Base-by-base conservation (phyloP, 2,797 vertebrate species). In the Coilia nasus region DNA sequence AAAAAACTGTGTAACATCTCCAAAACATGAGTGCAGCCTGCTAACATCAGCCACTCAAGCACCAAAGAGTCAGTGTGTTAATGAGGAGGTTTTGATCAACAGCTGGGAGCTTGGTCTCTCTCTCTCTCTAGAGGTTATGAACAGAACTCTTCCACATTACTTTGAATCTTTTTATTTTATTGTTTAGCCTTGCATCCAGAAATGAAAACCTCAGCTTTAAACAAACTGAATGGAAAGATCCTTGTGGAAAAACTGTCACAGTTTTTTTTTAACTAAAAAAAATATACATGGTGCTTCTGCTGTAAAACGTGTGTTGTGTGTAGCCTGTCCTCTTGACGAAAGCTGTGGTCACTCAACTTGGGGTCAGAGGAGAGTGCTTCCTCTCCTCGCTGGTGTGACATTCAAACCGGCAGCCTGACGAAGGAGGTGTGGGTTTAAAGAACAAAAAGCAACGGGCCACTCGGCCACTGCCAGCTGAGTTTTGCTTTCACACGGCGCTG, bases 401-500 rank as follows among this genome's bases (percentile, higher is more conserved):
- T 41, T 62, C 31, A 81, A 80, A 44, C 50, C 75, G 86, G 75
- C 31, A 81, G 15, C n/a, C 15, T 21, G 23, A 23, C 15, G 31
- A 46, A 31, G 78, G 78, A 21, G 80, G 80, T 19, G 21, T 9
- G 81, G 41, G 54, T 15, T 78, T 78, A 19, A 78, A 19, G 41
- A 41, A 78, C 71, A 78, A 44, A 41, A 44, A 78, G 31, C 71
- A 78, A 44, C 71, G 44, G 71, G 35, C 35, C 50, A 54, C 14
- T 10, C 35, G 31, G 47, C 56, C 46, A 84, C 80, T 81, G n/a
- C 78, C 47, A 81, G 25, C 21, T 14, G 28, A 59, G 82, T 50
- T 84, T 46, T 83, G 1, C 82, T 85, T 83, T 80, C 82, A 54
- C 54, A 62, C 84, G 41, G 14, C 14, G 81, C 83, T 84, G 80